Base-by-base conservation (phyloP, 1,140 invertebrate genomes). In the Bemisia tabaci region DNA sequence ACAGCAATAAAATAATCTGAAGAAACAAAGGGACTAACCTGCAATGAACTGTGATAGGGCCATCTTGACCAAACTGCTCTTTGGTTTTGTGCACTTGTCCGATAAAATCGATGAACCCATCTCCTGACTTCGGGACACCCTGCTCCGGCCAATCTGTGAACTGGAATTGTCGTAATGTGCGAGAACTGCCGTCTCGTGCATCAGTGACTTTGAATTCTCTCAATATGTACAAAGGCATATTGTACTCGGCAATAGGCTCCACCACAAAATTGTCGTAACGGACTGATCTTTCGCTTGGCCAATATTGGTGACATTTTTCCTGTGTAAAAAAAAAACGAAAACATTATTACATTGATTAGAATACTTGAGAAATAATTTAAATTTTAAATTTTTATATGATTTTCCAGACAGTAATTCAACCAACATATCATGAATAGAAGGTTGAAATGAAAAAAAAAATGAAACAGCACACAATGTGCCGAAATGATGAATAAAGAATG, bases 51-150 rank as follows among this genome's bases (percentile, higher is more conserved):
- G 95, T 95, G 69, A 99, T 99, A 22, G 97, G 97, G 21, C 97
- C 97, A 76, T 98, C 95, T 76, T 98, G 94, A 23, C 97, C 97
- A 80, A 99, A 99, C 78, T 99, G 95, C 76, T 98, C 94, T 79
- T 99, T 99, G 27, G 97, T 99, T 81, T 99, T 98, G 80, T 99
- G 97, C 39, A 99, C 96, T 78, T 99, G 96, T 17, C 95, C 94
- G 72, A 98, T 95, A 76, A 96, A 95, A 78, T 97, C 93, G 70
- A 99, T 97, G 78, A 99, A 98, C 23, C 92, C 93, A 76, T 99
- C 96, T 1, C 94, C 96, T 33, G 92, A 94, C 76, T 98, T 97
- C 0, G 97, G 97, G 23, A 98, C 94, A 62, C 93, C 94, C 76
- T 96, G 92, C 77, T 99, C 96, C 0, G 97, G 96, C 97, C 97